Conservation (phyloP, 2,113 vertebrate species). For the Hymenochirus boettgeri region DNA sequence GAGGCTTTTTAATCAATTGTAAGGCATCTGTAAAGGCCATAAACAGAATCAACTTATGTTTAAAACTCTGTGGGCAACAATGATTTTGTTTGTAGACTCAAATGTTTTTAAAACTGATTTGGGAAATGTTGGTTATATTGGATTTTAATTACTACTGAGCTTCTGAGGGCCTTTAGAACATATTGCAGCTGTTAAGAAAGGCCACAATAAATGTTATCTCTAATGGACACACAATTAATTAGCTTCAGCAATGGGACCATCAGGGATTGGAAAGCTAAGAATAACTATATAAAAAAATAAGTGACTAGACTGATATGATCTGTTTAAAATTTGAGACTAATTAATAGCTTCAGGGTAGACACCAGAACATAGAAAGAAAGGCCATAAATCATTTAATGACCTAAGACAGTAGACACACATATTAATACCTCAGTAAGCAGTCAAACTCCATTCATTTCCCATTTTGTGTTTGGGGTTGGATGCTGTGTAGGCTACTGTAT, state of each 20-base stretch:
- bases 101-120: constrained; percentile 11
- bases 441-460: too few species aligned
- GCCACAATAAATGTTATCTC: not conserved
- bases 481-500: too few species aligned
- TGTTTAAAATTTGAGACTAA: not conserved
- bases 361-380: not conserved
- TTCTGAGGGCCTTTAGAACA: not conserved
- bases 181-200: constrained; percentile 10
- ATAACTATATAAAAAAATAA: not conserved
- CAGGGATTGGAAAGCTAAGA: not conserved
- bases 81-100: not conserved
- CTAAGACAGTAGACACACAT: too few species aligned
- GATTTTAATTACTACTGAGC: constrained; percentile 6
- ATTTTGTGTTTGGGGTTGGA: too few species aligned
- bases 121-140: constrained; percentile 16
- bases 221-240: constrained; percentile 13
- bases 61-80: not conserved
- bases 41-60: not conserved
- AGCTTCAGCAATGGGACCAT: not conserved
- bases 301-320: too few species aligned
- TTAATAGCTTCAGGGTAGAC: not conserved
- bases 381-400: not conserved
- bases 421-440: too few species aligned
- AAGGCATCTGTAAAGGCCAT: too few species aligned
- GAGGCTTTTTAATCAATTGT: constrained; percentile 1